Conservation (phyloP, 2,888 invertebrate species). For the Ryuthela nishihirai region DNA sequence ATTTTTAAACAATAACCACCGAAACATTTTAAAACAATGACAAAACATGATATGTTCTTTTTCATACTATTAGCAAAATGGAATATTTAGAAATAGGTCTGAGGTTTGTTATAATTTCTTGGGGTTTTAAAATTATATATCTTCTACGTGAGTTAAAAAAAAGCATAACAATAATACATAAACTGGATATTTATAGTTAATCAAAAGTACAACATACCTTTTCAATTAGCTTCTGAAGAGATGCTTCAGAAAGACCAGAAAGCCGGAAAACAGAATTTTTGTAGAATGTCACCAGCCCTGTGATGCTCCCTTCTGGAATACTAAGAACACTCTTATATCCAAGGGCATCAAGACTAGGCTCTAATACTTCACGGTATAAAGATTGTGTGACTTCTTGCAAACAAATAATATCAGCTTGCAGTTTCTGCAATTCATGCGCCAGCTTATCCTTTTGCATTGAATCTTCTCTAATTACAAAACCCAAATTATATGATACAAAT, state of each 20-base stretch:
- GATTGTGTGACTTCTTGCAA: conserved; percentile 29
- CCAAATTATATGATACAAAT: conserved; percentile 31
- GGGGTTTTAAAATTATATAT: too few relatives aligned
- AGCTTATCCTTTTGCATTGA: conserved; percentile 31
- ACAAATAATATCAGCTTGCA: conserved; percentile 30
- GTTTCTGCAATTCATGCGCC: conserved; percentile 20
- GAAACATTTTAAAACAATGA: too few relatives aligned
- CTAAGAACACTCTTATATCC: conserved; percentile 27
- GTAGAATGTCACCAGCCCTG: conserved; percentile 34
- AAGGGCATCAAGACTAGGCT: conserved; percentile 31
- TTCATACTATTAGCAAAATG: too few relatives aligned
- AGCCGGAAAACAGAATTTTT: conserved; percentile 27
- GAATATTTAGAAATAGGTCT: too few relatives aligned
- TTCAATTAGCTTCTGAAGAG: conserved; percentile 27
- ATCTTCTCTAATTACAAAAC: conserved; percentile 4
- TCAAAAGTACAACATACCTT: conserved; percentile 18
- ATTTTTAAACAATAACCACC: too few relatives aligned
- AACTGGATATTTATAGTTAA: background rate
- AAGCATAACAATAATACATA: background rate
- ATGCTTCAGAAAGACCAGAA: conserved; percentile 16
- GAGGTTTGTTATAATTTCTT: too few relatives aligned
- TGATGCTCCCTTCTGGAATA: conserved; percentile 16
- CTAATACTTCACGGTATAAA: conserved; percentile 18
- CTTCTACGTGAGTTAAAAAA: too few relatives aligned
- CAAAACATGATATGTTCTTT: too few relatives aligned